Conservation (phyloP, 2,113 vertebrate species). For the Buteo buteo region DNA sequence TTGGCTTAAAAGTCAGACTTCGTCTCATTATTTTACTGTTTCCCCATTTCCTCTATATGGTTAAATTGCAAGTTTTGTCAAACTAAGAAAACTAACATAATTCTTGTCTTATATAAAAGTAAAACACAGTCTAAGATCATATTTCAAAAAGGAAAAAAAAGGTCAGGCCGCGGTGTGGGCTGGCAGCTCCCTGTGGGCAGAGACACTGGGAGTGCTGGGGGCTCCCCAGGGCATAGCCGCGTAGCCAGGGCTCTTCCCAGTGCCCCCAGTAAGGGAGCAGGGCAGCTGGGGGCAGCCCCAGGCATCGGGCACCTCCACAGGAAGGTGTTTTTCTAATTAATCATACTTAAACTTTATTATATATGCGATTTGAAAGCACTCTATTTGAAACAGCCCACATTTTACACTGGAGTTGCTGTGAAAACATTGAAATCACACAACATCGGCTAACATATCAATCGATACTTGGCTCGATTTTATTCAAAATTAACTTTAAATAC, state of each 20-base stretch:
- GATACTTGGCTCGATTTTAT: neutral
- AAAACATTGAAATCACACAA: neutral
- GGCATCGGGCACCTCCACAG: neutral
- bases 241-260: neutral
- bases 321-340: neutral
- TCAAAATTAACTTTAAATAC: neutral
- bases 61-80: neutral
- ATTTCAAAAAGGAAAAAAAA: neutral
- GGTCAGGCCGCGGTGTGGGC: accelerated
- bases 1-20: neutral
- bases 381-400: neutral
- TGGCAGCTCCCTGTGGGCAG: neutral
- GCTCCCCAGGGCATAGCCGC: neutral
- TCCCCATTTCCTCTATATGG: neutral
- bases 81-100: neutral
- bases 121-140: neutral
- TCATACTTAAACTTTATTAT: neutral
- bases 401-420: neutral
- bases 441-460: neutral
- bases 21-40: neutral
- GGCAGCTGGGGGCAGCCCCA: neutral
- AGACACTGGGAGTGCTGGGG: accelerated
- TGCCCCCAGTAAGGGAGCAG: neutral
- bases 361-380: neutral
- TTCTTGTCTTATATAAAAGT: neutral